These are phyloP conservation scores for Crioceris asparagi DNA, from an alignment of 2,888 invertebrate species.

Conservation along the genomic window DNA sequence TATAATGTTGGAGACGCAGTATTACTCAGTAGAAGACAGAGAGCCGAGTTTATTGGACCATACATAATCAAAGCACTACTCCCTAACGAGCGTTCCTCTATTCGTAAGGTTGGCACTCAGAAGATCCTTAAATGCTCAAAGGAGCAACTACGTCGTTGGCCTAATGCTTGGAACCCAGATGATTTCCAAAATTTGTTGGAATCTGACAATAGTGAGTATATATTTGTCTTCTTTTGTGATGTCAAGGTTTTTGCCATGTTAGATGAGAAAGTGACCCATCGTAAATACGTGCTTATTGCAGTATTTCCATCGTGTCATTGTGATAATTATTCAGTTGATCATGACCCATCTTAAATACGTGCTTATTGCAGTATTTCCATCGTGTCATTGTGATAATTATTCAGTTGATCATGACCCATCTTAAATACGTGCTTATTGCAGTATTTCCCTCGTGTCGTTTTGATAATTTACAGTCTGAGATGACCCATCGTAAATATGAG, in stretches of 20 bases:
- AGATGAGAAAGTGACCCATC: background rate
- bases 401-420: too few species aligned
- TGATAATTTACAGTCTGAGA: too few species aligned
- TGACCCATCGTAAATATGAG: too few species aligned
- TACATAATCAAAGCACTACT: slow-evolving; percentile 5
- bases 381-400: too few species aligned
- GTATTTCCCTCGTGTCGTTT: too few species aligned
- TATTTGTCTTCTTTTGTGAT: background rate
- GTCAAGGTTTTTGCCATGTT: background rate
- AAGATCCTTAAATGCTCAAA: slow-evolving; percentile 8
- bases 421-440: too few species aligned
- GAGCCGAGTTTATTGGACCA: slow-evolving; percentile 6
- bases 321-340: too few species aligned
- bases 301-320: too few species aligned
- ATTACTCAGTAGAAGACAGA: slow-evolving; percentile 5
- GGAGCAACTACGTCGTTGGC: slow-evolving; percentile 10
- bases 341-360: too few species aligned
- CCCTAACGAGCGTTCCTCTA: slow-evolving; percentile 1
- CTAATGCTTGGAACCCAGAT: slow-evolving; percentile 10
- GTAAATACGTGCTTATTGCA: too few species aligned
- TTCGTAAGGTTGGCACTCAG: slow-evolving; percentile 3
- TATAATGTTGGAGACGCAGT: slow-evolving; percentile 10
- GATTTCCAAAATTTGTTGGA: slow-evolving; percentile 8
- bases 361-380: too few species aligned
- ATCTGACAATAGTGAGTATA: slow-evolving; percentile 5